Evolutionary conservation across 2,888 invertebrate genomes (phyloP).

Genomic region (Volucella bombylans): DNA sequence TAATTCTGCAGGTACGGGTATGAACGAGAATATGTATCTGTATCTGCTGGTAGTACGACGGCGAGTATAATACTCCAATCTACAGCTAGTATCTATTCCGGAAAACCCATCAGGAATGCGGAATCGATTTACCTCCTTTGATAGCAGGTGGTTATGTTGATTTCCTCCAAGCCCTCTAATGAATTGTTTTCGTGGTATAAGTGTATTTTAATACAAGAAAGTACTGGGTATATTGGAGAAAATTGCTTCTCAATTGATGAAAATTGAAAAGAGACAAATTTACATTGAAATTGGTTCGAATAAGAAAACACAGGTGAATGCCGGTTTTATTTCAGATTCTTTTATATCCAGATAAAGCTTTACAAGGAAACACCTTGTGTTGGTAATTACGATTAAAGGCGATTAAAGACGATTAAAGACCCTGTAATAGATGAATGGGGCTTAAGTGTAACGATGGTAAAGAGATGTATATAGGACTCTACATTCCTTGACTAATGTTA

Average conservation of each 20-base stretch:
- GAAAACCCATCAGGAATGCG: conserved; percentile 20
- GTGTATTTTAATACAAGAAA: background rate
- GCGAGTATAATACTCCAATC: background rate
- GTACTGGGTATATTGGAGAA: background rate
- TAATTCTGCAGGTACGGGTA: conserved; percentile 39
- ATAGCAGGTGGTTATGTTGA: conserved; percentile 7
- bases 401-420: too few species aligned
- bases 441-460: too few species aligned
- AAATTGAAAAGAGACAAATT: background rate
- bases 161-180: background rate
- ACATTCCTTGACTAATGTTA: too few species aligned
- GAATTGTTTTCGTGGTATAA: conserved; percentile 32
- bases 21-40: too few species aligned
- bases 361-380: too few species aligned
- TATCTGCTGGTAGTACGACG: too few species aligned
- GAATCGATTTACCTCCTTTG: conserved; percentile 45
- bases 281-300: background rate
- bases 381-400: too few species aligned
- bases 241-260: conserved; percentile 12
- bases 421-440: too few species aligned
- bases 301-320: too few species aligned
- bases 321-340: too few species aligned
- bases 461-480: too few species aligned
- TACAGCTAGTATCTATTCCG: conserved; percentile 5
- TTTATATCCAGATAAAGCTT: too few species aligned